phyloP scores from a whole-genome alignment of 2,797 vertebrate species.

The Lophius americanus region DNA sequence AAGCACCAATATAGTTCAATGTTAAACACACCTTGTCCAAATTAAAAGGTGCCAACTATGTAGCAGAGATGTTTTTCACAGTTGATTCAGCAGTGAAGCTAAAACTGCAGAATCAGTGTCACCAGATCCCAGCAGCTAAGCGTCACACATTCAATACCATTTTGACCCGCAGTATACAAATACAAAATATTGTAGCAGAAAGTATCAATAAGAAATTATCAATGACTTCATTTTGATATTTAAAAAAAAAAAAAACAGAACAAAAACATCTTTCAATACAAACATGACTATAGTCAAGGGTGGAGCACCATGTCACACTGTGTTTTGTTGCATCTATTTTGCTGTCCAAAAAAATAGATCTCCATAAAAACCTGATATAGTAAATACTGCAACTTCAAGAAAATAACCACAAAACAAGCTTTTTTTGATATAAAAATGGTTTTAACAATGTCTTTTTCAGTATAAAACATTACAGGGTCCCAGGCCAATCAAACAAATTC shows the following conservation, averaged over 20 bases:
- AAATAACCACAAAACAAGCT: slow-evolving; percentile 78
- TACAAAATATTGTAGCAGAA: slow-evolving; percentile 40
- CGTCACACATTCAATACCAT: slow-evolving; percentile 34
- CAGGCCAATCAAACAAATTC: slow-evolving; percentile 91
- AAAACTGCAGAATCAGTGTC: slow-evolving; percentile 9
- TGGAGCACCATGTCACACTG: slow-evolving; percentile 64
- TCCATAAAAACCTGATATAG: slow-evolving; percentile 61
- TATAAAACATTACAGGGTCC: slow-evolving; percentile 93
- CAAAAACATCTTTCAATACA: slow-evolving; percentile 43
- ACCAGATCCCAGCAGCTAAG: slow-evolving; percentile 3
- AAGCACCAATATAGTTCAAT: slow-evolving; percentile 12
- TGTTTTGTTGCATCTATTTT: slow-evolving; percentile 34
- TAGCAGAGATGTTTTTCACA: background rate
- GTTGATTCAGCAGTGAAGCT: slow-evolving; percentile 24
- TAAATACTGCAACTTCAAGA: slow-evolving; percentile 67
- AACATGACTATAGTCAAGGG: slow-evolving; percentile 12
- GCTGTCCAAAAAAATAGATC: slow-evolving; percentile 35
- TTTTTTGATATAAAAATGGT: slow-evolving; percentile 91
- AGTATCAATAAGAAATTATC: slow-evolving; percentile 32
- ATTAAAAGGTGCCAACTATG: background rate
- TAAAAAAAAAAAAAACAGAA: slow-evolving; percentile 35
- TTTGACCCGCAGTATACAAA: slow-evolving; percentile 43
- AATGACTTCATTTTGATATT: slow-evolving; percentile 43
- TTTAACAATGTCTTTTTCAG: slow-evolving; percentile 92
- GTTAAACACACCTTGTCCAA: background rate